Base-by-base conservation (phyloP, 2,888 invertebrate species). In the Parthenolecanium corni region DNA sequence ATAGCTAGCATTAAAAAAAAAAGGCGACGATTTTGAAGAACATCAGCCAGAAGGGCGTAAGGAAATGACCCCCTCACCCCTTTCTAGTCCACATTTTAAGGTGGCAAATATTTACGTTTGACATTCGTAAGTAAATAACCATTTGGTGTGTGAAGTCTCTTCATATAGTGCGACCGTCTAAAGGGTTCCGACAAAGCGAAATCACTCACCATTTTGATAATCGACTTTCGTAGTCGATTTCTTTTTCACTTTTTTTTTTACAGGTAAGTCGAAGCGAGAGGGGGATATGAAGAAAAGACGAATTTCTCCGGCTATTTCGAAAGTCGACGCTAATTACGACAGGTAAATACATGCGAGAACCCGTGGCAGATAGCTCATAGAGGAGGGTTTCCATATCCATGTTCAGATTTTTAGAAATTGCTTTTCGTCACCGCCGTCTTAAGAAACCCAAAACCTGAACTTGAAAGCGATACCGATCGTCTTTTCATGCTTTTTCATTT, bases 81-180 rank as follows among this genome's bases (percentile, higher is more conserved):
- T 9, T 31, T 31, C 31, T 31, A 12, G 52, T 40, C 21, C 38
- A 36, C 38, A 53, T 53, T 53, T 53, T 53, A 16, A 53, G 53
- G 53, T 53, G 40, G 9, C 31, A 31, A 53, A 53, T 53, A 53
- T 31, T 31, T 31, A 31, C 31, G 4, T 31, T 53, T 53, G 36
- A 53, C 53, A 53, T 53, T 53, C 36, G 25, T 53, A 53, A 53
- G 53, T 53, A 53, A 53, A 53, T 53, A 53, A 53, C 53, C 38
- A 53, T 53, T 53, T 53, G 53, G 53, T 38, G 4, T 31, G 53
- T 40, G 53, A 53, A 38, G 53, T 53, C 53, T 53, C 53, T 38
- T 53, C 53, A 40, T n/a, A n/a, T n/a, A n/a, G 38, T 53, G 53
- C 53, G 53, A 38, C 53, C 31, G 31, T 53, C 40, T 53, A 38